Percentiles rank a stretch among this genome's conserved stretches.
Conservation (phyloP, 2,113 vertebrate species). For the Elephantulus edwardii region DNA sequence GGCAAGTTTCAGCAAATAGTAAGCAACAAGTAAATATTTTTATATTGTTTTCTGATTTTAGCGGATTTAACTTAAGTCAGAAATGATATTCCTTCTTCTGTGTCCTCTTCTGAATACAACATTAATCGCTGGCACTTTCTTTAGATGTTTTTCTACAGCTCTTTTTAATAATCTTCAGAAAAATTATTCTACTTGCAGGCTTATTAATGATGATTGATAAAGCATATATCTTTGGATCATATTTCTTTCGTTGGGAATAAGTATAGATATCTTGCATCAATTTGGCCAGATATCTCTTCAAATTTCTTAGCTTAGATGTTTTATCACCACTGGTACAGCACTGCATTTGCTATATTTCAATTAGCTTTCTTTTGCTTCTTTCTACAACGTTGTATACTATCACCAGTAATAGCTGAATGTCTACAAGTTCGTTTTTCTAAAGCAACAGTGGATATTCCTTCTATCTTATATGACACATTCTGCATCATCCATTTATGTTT, state of each 20-base stretch:
- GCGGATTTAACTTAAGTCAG: not conserved
- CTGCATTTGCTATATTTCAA: not conserved
- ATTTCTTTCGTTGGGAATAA: not conserved
- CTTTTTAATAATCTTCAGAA: not conserved
- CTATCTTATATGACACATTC: no score
- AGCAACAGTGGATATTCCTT: not conserved
- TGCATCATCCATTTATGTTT: no score
- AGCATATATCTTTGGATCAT: not conserved
- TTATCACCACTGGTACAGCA: not conserved
- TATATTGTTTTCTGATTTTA: not conserved
- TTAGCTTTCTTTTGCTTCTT: not conserved
- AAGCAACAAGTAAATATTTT: not conserved
- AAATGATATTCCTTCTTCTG: not conserved
- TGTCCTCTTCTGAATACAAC: not conserved
- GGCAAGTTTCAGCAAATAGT: no score
- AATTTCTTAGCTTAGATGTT: not conserved
- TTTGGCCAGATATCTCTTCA: not conserved
- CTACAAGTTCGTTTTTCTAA: not conserved
- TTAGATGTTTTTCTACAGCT: not conserved
- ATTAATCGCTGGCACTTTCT: not conserved
- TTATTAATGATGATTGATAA: not conserved
- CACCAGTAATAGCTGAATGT: not conserved
- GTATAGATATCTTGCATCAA: not conserved
- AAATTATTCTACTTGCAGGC: not conserved
- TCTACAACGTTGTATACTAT: not conserved